Base-by-base conservation (phyloP, 92 coral and sea anemone species). In the Porites lobata region DNA sequence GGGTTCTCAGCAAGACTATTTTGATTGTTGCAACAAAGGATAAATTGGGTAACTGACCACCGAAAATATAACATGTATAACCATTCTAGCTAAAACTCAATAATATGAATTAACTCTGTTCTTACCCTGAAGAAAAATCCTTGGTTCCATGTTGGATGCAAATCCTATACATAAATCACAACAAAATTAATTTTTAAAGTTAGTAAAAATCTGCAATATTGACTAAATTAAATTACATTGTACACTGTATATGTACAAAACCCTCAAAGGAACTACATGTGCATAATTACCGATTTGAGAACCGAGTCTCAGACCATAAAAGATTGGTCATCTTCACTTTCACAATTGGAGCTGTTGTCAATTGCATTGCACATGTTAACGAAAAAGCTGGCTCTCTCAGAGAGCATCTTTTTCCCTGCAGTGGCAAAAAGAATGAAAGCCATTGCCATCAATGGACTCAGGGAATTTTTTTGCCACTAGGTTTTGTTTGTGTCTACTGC, bases 141-240 rank as follows among this genome's bases (percentile, higher is more conserved):
- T 78, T 95, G 81, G 88, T 94, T 91, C 99, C 99, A 97, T 52
- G n/a, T 59, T 80, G 99, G 99, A 77, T 94, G 93, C 73, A 97
- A 63, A 17, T 96, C 95, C 99, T 97, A 85, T 20, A 92, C 47
- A 24, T 12, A 69, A 67, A 32, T 13, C 50, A 69, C 8, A 14
- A 4, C 51, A 63, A 19, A 8, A 6, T 22, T 14, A 73, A 74
- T 2, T 26, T 12, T 19, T 19, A 67, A 21, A 80, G 7, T 15
- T 15, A 13, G 47, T 3, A 5, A 38, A 38, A 38, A 38, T 38
- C 47, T 38, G 47, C 47, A 38, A 0, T 38, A 4, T 38, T 38
- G 47, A 7, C 47, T 38, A 38, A 38, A 38, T 38, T 38, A 38
- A 38, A 38, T 38, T 38, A 38, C 47, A 38, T 38, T 38, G 47